phyloP scores from a whole-genome alignment of 2,888 invertebrate genomes.

The Eurytoma californica region DNA sequence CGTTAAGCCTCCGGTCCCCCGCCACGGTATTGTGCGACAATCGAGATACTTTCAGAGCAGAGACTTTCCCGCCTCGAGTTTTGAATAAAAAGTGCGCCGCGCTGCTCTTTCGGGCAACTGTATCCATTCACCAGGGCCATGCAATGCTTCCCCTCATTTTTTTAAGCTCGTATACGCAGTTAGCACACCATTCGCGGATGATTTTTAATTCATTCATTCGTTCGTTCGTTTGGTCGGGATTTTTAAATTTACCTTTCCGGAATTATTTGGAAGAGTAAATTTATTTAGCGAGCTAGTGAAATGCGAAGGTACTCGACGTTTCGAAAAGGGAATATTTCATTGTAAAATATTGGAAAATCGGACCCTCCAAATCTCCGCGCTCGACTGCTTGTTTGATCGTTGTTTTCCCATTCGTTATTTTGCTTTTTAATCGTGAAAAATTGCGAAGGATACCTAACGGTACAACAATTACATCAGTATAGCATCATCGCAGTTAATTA shows the following conservation, averaged over 20 bases:
- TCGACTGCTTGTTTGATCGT: background rate
- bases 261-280: background rate
- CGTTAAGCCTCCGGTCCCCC: constrained; percentile 22
- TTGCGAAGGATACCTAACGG: constrained; percentile 33
- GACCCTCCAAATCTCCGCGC: background rate
- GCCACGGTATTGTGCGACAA: constrained; percentile 38
- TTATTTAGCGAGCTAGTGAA: background rate
- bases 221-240: too few relatives aligned
- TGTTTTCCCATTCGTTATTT: background rate
- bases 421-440: background rate
- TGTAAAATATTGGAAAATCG: too few relatives aligned
- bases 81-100: too few relatives aligned
- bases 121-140: too few relatives aligned
- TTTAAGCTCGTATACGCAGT: too few relatives aligned
- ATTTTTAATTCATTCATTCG: too few relatives aligned
- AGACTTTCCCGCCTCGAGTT: too few relatives aligned
- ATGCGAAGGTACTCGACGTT: background rate
- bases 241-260: too few relatives aligned
- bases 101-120: too few relatives aligned
- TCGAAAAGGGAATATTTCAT: too few relatives aligned
- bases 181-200: too few relatives aligned
- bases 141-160: too few relatives aligned
- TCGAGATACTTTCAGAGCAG: background rate
- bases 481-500: constrained; percentile 16
- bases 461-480: constrained; percentile 30